These are phyloP conservation scores for Andrena praecox DNA, from an alignment of 2,888 invertebrate genomes.

Conservation along the genomic window DNA sequence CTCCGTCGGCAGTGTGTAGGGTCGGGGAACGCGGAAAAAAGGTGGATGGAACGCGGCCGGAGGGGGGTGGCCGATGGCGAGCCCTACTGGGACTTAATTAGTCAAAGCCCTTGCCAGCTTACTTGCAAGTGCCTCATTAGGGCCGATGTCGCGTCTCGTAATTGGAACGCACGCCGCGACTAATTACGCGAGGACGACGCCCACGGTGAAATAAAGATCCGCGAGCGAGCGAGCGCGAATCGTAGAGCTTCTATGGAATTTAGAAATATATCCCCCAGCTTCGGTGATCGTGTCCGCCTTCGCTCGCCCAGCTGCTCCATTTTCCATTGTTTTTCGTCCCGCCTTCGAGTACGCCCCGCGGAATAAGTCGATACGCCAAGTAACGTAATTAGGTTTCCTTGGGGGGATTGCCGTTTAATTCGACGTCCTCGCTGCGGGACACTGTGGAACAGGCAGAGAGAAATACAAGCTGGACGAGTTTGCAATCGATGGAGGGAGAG, in stretches of 20 bases:
- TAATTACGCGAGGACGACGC: conserved; percentile 69
- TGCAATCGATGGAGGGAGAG: neutral
- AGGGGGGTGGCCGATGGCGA: conserved; percentile 58
- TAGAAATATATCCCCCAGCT: conserved; percentile 14
- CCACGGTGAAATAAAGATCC: conserved; percentile 55
- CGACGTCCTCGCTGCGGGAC: neutral
- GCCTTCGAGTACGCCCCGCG: neutral
- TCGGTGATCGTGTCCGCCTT: neutral
- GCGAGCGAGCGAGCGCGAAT: conserved; percentile 1
- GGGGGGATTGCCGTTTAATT: conserved; percentile 13
- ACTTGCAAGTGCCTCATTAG: conserved; percentile 77
- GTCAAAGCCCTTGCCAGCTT: conserved; percentile 76
- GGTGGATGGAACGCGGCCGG: conserved; percentile 8
- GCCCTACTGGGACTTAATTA: conserved; percentile 75
- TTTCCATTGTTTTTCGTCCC: conserved; percentile 2
- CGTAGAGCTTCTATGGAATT: conserved; percentile 27
- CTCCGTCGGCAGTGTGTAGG: neutral
- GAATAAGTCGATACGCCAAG: conserved; percentile 6
- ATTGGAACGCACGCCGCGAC: conserved; percentile 76
- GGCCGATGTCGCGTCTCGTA: conserved; percentile 75
- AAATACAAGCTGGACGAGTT: neutral
- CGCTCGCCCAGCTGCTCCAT: neutral
- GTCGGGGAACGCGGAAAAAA: conserved; percentile 10
- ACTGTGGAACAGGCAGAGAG: neutral
- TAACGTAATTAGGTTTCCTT: conserved; percentile 28